These are phyloP conservation scores for Thinocorus orbignyianus DNA, from an alignment of 2,113 vertebrate species.

Conservation along the genomic window DNA sequence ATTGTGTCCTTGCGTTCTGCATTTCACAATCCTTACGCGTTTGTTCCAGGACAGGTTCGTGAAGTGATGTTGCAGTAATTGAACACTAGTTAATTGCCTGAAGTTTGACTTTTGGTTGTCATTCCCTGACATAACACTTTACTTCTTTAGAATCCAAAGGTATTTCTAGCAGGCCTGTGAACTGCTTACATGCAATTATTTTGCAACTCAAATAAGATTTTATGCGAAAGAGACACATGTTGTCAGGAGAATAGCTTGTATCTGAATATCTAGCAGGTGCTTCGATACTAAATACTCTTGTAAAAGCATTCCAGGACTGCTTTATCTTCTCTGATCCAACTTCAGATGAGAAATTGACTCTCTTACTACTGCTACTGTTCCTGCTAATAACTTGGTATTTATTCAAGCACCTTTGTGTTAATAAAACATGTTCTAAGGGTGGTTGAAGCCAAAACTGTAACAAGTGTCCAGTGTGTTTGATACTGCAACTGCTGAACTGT, in stretches of 20 bases:
- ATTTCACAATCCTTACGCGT: fast-evolving
- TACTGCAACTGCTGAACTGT: neutral
- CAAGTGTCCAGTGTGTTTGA: fast-evolving
- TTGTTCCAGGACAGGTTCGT: neutral
- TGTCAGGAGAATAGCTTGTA: neutral
- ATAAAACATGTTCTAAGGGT: neutral
- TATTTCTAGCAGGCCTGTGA: fast-evolving
- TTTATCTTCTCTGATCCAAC: neutral
- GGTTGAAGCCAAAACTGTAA: fast-evolving
- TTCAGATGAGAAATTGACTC: neutral
- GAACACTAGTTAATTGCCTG: neutral
- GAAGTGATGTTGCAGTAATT: neutral
- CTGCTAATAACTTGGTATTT: fast-evolving
- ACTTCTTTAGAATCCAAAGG: neutral
- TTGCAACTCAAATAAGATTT: neutral
- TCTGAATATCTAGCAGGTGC: neutral
- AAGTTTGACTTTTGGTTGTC: neutral
- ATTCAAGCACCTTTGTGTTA: neutral
- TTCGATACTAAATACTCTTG: neutral
- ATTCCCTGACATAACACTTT: neutral
- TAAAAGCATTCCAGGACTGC: neutral
- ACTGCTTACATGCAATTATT: neutral
- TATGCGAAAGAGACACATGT: neutral
- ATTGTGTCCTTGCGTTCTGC: fast-evolving
- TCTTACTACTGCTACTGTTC: neutral